Conservation (phyloP, 2,888 invertebrate species). For the Zelleria hepariella region DNA sequence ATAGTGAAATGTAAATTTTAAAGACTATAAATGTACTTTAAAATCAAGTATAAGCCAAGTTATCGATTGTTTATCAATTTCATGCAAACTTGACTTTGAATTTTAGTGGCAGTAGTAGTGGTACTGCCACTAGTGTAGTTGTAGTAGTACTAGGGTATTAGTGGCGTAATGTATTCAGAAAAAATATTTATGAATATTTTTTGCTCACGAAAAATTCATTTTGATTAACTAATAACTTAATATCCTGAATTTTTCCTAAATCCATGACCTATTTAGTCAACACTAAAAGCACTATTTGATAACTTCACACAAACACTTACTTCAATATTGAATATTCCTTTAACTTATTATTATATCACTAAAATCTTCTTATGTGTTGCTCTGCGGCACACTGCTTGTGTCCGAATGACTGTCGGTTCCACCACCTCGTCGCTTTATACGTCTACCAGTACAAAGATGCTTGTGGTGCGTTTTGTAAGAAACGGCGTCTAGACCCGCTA, state of each 20-base stretch:
- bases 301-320: conserved; percentile 36
- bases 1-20: background rate
- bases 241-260: too few relatives aligned
- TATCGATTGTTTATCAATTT: too few relatives aligned
- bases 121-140: too few relatives aligned
- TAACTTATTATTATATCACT: conserved; percentile 24
- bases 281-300: background rate
- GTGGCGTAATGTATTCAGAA: too few relatives aligned
- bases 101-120: too few relatives aligned
- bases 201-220: too few relatives aligned
- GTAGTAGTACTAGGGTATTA: too few relatives aligned
- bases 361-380: conserved; percentile 5
- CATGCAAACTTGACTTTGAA: too few relatives aligned
- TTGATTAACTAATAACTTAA: too few relatives aligned
- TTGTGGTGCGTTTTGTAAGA: conserved; percentile 65
- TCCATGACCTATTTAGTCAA: background rate
- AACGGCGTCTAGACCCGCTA: conserved; percentile 47
- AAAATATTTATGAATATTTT: too few relatives aligned
- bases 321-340: conserved; percentile 36
- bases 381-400: conserved; percentile 55
- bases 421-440: conserved; percentile 63
- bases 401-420: conserved; percentile 58
- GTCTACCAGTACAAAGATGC: conserved; percentile 63
- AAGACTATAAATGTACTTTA: background rate
- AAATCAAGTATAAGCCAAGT: too few relatives aligned